Percentiles rank a stretch among this genome's conserved stretches.
Evolutionary conservation across 2,888 invertebrate species (phyloP).

Genomic region (Parascotia fuliginaria): DNA sequence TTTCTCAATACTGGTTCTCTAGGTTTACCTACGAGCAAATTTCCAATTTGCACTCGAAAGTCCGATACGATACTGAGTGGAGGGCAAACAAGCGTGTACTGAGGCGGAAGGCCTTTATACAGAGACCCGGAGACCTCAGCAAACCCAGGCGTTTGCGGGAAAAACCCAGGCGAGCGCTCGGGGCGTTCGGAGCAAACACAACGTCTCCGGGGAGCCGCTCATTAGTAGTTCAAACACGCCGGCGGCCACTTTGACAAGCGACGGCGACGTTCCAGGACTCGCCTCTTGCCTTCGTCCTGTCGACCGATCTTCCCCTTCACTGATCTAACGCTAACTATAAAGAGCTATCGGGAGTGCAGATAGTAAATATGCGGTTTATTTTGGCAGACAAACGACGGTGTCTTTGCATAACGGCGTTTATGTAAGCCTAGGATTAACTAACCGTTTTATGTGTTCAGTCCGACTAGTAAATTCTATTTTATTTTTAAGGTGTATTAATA

Average conservation of each 20-base stretch:
- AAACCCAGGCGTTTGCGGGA: slow-evolving; percentile 66
- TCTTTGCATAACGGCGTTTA: slow-evolving; percentile 45
- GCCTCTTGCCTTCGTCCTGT: slow-evolving; percentile 50
- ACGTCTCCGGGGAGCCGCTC: slow-evolving; percentile 82
- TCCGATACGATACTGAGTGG: slow-evolving; percentile 70
- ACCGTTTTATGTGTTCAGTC: slow-evolving; percentile 11
- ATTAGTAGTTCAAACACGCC: slow-evolving; percentile 84
- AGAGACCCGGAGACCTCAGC: slow-evolving; percentile 48
- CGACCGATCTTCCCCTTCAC: slow-evolving; percentile 74
- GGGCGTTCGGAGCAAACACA: slow-evolving; percentile 73
- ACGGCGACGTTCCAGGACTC: slow-evolving; percentile 70
- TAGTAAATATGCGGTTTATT: slow-evolving; percentile 70
- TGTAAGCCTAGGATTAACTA: slow-evolving; percentile 31
- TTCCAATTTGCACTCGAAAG: slow-evolving; percentile 69
- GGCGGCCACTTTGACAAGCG: slow-evolving; percentile 84
- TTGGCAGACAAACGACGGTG: slow-evolving; percentile 53
- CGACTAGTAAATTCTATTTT: background rate
- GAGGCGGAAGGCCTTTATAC: slow-evolving; percentile 20
- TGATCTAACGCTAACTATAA: slow-evolving; percentile 74
- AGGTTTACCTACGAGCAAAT: slow-evolving; percentile 57
- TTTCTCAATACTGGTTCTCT: slow-evolving; percentile 1
- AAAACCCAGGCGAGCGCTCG: slow-evolving; percentile 62
- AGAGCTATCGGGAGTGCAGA: slow-evolving; percentile 69
- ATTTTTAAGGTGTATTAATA: background rate
- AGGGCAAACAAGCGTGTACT: slow-evolving; percentile 60